Evolutionary conservation across 2,888 invertebrate genomes (phyloP).

Genomic region (Standfussiana lucernea): DNA sequence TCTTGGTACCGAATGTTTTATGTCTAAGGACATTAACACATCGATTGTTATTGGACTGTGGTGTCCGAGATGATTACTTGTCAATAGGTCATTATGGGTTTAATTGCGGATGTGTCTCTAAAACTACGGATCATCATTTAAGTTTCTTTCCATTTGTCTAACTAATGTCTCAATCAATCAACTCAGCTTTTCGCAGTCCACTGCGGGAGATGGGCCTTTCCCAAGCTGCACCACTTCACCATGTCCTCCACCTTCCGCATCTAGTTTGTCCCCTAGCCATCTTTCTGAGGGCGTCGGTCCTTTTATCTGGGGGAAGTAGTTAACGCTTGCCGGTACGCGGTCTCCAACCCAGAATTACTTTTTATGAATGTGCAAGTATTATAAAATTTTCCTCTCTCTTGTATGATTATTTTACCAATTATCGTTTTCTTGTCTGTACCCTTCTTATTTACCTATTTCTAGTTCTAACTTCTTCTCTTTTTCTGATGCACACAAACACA

Average conservation of each 20-base stretch:
- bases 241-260: neutral
- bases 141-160: neutral
- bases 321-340: neutral
- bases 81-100: neutral
- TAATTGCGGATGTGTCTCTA: neutral
- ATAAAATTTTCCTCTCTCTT: neutral
- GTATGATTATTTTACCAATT: neutral
- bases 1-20: neutral
- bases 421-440: neutral
- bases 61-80: neutral
- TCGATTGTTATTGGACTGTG: neutral
- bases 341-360: neutral
- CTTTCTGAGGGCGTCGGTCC: neutral
- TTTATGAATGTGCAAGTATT: neutral
- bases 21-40: neutral
- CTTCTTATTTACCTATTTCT: neutral
- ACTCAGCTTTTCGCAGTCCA: neutral
- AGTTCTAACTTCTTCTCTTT: neutral
- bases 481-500: neutral
- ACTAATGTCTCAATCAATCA: neutral
- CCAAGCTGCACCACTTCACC: neutral
- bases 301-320: neutral
- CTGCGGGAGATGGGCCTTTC: neutral
- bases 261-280: neutral
- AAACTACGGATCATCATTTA: neutral